Percentiles rank a stretch among this genome's conserved stretches.
Evolutionary conservation across 2,797 vertebrate species (phyloP).

Genomic region (Rhodeus uyekii): DNA sequence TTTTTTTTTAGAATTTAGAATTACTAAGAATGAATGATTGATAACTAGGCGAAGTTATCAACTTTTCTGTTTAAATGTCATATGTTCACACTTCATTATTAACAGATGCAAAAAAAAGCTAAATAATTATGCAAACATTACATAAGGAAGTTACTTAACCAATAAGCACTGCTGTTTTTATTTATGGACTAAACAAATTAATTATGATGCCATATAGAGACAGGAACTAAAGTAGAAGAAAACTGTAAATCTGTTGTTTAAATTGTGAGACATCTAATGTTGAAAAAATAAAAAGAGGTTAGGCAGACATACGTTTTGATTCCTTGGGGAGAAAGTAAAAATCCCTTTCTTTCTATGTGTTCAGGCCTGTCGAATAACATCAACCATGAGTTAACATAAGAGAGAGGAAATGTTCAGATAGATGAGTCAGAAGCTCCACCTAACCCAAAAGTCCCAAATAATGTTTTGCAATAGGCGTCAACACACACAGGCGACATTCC

Average conservation of each 20-base stretch:
- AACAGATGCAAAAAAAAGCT: neutral
- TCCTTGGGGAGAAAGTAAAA: neutral
- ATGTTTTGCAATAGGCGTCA: neutral
- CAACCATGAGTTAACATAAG: neutral
- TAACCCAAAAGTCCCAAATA: neutral
- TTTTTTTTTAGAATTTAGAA: neutral
- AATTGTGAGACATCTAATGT: neutral
- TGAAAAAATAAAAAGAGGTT: neutral
- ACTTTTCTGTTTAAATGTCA: neutral
- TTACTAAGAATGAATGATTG: no score
- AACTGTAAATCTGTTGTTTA: neutral
- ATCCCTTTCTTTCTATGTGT: neutral
- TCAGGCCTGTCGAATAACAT: neutral
- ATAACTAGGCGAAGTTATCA: no score
- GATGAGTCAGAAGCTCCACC: slow-evolving; percentile 14
- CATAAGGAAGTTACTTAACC: neutral
- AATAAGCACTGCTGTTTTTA: neutral
- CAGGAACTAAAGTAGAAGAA: neutral
- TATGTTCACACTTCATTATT: neutral
- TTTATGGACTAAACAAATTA: neutral
- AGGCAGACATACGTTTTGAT: neutral
- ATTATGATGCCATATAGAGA: neutral
- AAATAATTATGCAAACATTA: neutral
- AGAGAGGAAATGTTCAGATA: neutral
- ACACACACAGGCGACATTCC: neutral